Percentiles rank a stretch among this genome's conserved stretches.
Conservation (phyloP, 1,140 invertebrate species). For the Episyrphus balteatus region DNA sequence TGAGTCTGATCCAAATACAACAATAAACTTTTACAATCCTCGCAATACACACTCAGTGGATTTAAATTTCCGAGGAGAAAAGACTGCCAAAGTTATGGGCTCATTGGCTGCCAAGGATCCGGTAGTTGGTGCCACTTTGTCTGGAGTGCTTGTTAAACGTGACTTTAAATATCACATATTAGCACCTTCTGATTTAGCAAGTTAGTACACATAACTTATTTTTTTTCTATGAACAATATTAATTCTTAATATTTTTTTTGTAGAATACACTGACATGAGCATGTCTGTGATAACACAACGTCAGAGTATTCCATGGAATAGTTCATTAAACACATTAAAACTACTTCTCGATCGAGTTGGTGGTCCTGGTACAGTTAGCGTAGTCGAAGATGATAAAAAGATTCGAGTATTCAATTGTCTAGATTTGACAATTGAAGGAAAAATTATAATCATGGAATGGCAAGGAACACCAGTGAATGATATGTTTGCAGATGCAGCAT, state of each 20-base stretch:
- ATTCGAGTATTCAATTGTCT: slow-evolving; percentile 68
- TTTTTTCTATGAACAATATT: slow-evolving; percentile 1
- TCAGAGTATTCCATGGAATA: slow-evolving; percentile 77
- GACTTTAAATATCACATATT: slow-evolving; percentile 98
- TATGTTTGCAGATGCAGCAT: slow-evolving; percentile 93
- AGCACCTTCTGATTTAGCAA: slow-evolving; percentile 79
- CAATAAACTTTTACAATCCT: slow-evolving; percentile 92
- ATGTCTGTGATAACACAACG: slow-evolving; percentile 87
- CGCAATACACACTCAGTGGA: slow-evolving; percentile 88
- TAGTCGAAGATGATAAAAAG: slow-evolving; percentile 56
- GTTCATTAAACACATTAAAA: slow-evolving; percentile 64
- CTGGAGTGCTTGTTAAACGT: slow-evolving; percentile 90
- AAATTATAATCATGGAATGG: slow-evolving; percentile 85
- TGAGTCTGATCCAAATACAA: slow-evolving; percentile 74
- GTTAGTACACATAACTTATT: slow-evolving; percentile 41
- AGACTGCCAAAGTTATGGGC: slow-evolving; percentile 96
- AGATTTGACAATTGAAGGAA: slow-evolving; percentile 72
- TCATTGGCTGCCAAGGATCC: slow-evolving; percentile 74
- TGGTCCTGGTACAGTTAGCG: slow-evolving; percentile 64
- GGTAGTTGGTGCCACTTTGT: slow-evolving; percentile 64
- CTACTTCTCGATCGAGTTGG: slow-evolving; percentile 70
- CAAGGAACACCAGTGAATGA: slow-evolving; percentile 87
- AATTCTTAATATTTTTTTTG: slow-evolving; percentile 6
- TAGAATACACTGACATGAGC: slow-evolving; percentile 91
- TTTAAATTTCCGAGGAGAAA: slow-evolving; percentile 92